phyloP scores from a whole-genome alignment of 1,140 invertebrate genomes.

The Heliothis virescens region DNA sequence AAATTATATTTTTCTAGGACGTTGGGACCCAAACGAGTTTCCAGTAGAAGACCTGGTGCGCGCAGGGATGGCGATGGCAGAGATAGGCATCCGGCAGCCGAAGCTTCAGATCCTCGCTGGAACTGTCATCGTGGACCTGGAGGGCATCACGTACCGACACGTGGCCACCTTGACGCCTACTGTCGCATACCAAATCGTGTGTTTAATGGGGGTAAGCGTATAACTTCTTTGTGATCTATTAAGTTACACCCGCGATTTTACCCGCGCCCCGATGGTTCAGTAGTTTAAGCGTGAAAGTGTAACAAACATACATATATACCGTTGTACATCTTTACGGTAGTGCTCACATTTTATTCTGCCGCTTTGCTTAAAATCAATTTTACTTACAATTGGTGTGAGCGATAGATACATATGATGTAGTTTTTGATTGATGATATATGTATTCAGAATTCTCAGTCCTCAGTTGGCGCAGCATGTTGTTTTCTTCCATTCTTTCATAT shows the following conservation, averaged over 20 bases:
- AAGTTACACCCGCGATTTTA: not conserved
- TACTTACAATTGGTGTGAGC: too few species aligned
- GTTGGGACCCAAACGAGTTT: slow-evolving; percentile 74
- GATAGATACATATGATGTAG: too few species aligned
- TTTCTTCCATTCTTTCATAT: too few species aligned
- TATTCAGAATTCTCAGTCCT: too few species aligned
- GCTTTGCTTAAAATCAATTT: too few species aligned
- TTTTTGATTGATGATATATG: too few species aligned
- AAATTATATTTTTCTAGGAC: slow-evolving; percentile 61
- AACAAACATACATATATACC: too few species aligned
- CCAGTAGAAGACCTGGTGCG: slow-evolving; percentile 69
- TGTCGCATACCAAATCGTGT: slow-evolving; percentile 87
- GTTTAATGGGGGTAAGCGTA: slow-evolving; percentile 89
- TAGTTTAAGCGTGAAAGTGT: too few species aligned
- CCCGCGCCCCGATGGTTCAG: too few species aligned
- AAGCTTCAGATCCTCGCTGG: slow-evolving; percentile 75
- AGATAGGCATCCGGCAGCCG: slow-evolving; percentile 72
- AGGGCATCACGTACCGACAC: slow-evolving; percentile 89
- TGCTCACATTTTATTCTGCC: too few species aligned
- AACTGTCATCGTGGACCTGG: slow-evolving; percentile 90
- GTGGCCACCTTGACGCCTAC: slow-evolving; percentile 90
- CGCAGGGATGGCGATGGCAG: slow-evolving; percentile 63
- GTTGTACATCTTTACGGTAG: too few species aligned
- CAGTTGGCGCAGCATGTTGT: too few species aligned
- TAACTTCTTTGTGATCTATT: not conserved